Evolutionary conservation across 2,113 vertebrate species (phyloP), one percentile per base, ranked within the genome.

Genomic region (Chitala chitala): DNA sequence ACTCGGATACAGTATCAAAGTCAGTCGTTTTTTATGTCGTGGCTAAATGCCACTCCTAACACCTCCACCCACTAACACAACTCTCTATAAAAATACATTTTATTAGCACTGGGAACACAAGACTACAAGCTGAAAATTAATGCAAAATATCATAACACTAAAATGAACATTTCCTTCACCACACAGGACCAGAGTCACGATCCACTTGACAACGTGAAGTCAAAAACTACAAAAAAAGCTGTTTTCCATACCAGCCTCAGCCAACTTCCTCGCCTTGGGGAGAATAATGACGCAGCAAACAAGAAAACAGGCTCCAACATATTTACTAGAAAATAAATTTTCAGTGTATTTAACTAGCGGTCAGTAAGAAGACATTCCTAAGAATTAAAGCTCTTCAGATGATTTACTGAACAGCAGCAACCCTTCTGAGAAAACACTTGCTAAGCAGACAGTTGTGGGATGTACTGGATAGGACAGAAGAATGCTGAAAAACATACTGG

Each of bases 301-400:
- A 3, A 73, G n/a, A 40, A 54, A 74, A 74, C 54, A 17, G 50
- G 15, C 51, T 44, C 80, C 31, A 75, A 71, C 40, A 29, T 68
- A 82, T 84, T 84, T 85, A 87, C 56, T 77, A 74, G 48, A 79
- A 75, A 80, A 51, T 79, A 85, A 85, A 75, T 81, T 56, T 59
- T 76, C 50, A 46, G 38, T 82, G 79, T 83, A 84, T 42, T 61
- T 75, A 83, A 85, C 79, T 80, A 77, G 77, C 51, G 74, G 53
- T 40, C 65, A 79, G 66, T 81, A 79, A 77, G 79, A 78, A 87
- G 80, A 85, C 78, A 83, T 82, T 82, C 77, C 75, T 82, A 59
- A 81, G 80, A 79, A 78, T 72, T 74, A 82, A 73, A 83, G 75
- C 82, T 70, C 77, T 42, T 59, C 76, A 56, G 82, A 74, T 79